A percentile compares a stretch with the other conserved stretches of the same genome.
phyloP scores from a whole-genome alignment of 2,888 invertebrate species.

The Chorisops tibialis region DNA sequence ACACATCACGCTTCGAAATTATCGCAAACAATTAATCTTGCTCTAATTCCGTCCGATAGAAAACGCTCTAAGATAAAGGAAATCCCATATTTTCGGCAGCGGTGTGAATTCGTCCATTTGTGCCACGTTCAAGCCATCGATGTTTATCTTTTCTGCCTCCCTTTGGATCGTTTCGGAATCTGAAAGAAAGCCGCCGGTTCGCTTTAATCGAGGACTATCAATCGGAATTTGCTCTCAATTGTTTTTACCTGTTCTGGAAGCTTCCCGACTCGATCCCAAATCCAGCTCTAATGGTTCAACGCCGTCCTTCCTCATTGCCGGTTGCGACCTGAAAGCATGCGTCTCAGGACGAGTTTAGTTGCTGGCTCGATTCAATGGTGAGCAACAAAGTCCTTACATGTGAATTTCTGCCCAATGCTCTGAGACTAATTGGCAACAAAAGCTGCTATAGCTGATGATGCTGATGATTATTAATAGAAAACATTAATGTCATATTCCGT shows the following conservation, averaged over 20 bases:
- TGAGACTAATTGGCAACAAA: too few species aligned
- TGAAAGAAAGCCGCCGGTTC: constrained; percentile 41
- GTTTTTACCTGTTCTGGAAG: constrained; percentile 75
- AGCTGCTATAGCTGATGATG: constrained; percentile 36
- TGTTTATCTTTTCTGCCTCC: constrained; percentile 93
- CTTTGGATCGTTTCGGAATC: constrained; percentile 88
- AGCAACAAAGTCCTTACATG: too few species aligned
- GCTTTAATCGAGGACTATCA: too few species aligned
- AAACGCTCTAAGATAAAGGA: not conserved
- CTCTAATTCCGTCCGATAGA: too few species aligned
- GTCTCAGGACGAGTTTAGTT: too few species aligned
- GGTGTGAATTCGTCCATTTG: constrained; percentile 72
- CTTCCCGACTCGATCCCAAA: constrained; percentile 79
- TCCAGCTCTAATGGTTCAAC: constrained; percentile 73
- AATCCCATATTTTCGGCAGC: not conserved
- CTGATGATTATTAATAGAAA: too few species aligned
- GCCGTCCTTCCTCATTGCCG: constrained; percentile 50
- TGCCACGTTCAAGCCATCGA: constrained; percentile 91
- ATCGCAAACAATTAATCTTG: too few species aligned
- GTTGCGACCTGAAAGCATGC: too few species aligned
- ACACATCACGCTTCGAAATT: too few species aligned
- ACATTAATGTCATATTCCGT: too few species aligned
- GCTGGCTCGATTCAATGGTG: too few species aligned
- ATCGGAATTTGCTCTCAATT: not conserved
- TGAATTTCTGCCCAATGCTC: too few species aligned